Conservation (phyloP, 2,113 vertebrate genomes). For the Myrmophylax atrothorax region DNA sequence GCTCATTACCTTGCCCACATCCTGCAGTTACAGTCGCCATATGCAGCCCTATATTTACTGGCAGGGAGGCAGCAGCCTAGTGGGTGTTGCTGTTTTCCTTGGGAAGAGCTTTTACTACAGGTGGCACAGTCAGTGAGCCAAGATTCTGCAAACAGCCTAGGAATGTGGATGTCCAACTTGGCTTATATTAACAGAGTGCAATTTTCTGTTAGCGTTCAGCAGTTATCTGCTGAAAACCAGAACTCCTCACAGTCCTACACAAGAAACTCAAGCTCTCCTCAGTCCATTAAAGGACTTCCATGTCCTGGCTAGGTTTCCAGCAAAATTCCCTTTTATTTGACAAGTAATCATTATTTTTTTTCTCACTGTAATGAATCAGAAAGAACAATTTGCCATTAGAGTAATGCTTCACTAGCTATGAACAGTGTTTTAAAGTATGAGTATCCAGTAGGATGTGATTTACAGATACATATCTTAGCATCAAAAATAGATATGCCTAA, state of each 20-base stretch:
- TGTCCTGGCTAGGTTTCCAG: background rate
- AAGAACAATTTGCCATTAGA: background rate
- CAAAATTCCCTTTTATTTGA: background rate
- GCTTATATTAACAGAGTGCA: background rate
- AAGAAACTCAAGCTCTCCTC: background rate
- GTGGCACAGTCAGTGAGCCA: background rate
- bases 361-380: background rate
- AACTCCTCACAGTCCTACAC: background rate
- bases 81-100: constrained; percentile 61
- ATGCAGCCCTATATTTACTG: constrained; percentile 17
- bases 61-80: constrained; percentile 26
- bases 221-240: background rate
- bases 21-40: constrained; percentile 5
- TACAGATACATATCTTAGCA: background rate
- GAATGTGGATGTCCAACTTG: background rate
- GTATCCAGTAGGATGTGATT: background rate
- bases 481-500: background rate
- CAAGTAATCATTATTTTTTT: background rate
- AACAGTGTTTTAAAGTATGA: background rate
- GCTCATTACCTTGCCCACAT: background rate
- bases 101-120: constrained; percentile 40
- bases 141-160: background rate
- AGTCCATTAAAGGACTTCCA: background rate
- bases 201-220: background rate
- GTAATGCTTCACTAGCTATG: background rate